Base-by-base conservation (phyloP, 2,888 invertebrate species). In the Pseudococcus longispinus region DNA sequence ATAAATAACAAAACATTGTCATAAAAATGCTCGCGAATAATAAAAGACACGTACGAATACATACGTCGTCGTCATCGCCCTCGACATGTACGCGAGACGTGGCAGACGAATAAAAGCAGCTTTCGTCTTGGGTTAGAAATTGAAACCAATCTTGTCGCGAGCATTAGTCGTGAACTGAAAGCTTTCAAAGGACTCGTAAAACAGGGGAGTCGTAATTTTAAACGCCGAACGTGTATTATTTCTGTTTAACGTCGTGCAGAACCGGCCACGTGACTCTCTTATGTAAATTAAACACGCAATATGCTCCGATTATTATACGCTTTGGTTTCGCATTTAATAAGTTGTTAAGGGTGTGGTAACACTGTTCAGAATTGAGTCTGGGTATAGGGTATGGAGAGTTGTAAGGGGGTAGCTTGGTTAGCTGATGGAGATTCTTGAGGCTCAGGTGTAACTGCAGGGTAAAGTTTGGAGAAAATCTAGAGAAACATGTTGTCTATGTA, bases 221-320 rank as follows among this genome's bases (percentile, higher is more conserved):
- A 85, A 70, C 65, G 70, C 18, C 44, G 60, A 55, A 82, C 37
- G 23, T 60, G 70, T 42, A 85, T 85, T 85, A 85, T 85, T 85
- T 70, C 65, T 85, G 85, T 85, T 85, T 70, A 85, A 85, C 70
- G 85, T 85, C 37, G 70, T 85, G 85, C 70, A 85, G 29, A 85
- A 42, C 85, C 85, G 85, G 85, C 85, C 85, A 85, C 85, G 85
- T 70, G 85, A 85, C 85, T 85, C 85, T 85, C 70, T 85, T 70
- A 85, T 70, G 85, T 70, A 85, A 85, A 85, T 85, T 85, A 85
- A 85, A 85, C 85, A 85, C 85, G 85, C 85, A 85, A 85, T 85
- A 70, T 85, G 85, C 65, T 85, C 23, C 42, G 44, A 32, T 20
- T 70, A 60, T 65, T 85, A 20, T 15, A 20, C 65, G 85, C 70